Evolutionary conservation across 2,113 vertebrate species (phyloP).

Genomic region (Gyps fulvus): DNA sequence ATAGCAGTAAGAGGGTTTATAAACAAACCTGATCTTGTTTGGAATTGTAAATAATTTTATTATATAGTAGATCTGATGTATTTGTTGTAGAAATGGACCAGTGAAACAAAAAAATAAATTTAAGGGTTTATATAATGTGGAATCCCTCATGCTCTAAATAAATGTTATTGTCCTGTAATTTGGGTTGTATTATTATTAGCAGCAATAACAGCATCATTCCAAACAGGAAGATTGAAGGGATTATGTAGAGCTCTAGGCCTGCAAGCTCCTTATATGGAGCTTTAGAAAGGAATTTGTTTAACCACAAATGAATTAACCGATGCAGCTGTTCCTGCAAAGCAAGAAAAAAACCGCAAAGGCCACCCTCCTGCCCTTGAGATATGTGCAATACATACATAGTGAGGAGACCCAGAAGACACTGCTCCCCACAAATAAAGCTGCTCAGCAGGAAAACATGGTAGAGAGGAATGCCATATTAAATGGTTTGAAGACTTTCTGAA

Average conservation of each 20-base stretch:
- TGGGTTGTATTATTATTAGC: conserved; percentile 52
- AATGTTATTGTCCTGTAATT: conserved; percentile 76
- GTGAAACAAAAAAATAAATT: conserved; percentile 71
- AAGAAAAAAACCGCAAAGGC: fast-evolving
- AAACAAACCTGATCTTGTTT: conserved; percentile 62
- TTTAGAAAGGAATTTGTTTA: conserved; percentile 18
- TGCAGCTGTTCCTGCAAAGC: neutral
- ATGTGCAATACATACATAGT: fast-evolving
- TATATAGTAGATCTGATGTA: conserved; percentile 79
- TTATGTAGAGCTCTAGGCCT: neutral
- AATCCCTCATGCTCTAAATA: conserved; percentile 78
- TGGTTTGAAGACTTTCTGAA: neutral
- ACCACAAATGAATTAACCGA: neutral
- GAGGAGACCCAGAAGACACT: neutral
- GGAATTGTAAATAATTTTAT: conserved; percentile 85
- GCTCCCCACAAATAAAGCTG: neutral
- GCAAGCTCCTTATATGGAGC: conserved; percentile 40
- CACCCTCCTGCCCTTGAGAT: fast-evolving
- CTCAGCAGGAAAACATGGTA: neutral
- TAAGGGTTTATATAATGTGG: conserved; percentile 81
- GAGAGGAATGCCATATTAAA: fast-evolving
- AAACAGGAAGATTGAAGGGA: neutral
- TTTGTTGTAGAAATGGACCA: conserved; percentile 87
- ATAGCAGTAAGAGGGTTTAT: conserved; percentile 73
- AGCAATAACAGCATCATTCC: neutral